Evolutionary conservation across 2,797 vertebrate genomes (phyloP), one percentile per base, ranked within the genome.

Genomic region (Ara ararauna): DNA sequence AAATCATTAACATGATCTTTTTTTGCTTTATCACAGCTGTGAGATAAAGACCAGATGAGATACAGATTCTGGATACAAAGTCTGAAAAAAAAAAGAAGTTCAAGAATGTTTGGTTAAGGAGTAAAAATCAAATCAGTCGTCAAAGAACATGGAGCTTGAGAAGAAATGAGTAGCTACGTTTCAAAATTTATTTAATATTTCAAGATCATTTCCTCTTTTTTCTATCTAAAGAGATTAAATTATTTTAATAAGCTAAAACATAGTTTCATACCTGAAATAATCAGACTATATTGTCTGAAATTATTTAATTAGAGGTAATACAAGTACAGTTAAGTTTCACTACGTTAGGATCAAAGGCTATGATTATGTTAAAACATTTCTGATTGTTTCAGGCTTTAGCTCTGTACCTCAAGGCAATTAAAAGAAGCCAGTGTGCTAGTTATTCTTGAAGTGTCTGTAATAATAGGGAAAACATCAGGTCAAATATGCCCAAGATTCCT

Each of bases 1-100:
- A 97, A 95, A 95, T 89, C 83, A 96, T 86, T 95, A 96, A 90
- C 74, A 93, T 85, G 75, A 67, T 92, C 89, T 92, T 47, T 87
- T 56, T 87, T 87, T 48, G 36, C 86, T 68, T 89, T 93, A 96
- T 93, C 75, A 94, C 40, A 90, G 29, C 62, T 95, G 42, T 38
- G 50, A 87, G 94, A 96, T 93, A 79, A 93, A 96, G 70, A 95
- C 60, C 62, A 94, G 94, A 94, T 48, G 89, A 87, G 50, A 74
- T 76, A 89, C 9, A 71, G 30, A 71, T 75, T 93, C 87, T 87
- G 75, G 74, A 89, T 74, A 74, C 29, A 56, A 92, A 89, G 32
- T 73, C 60, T 53, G 34, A 24, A 3, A 6, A 36, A 34, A 19
- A 38, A 42, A 51, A 40, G 11, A 20, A 77, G 47, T 73, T 96